Base-by-base conservation (phyloP, 2,113 vertebrate genomes). In the Callorhinus ursinus region DNA sequence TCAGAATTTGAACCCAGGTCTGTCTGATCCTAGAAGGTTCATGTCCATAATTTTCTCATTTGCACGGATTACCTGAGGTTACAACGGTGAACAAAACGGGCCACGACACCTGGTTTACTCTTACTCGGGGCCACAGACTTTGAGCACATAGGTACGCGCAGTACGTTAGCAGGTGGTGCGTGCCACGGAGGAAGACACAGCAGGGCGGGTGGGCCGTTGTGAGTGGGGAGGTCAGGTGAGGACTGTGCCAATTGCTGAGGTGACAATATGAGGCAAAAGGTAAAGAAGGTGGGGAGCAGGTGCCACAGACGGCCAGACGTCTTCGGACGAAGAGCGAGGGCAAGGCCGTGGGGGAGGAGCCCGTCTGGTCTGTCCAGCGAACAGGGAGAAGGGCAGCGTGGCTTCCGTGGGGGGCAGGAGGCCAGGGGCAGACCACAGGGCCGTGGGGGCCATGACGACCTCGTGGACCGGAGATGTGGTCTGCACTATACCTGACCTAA, bases 1-100 rank as follows among this genome's bases (percentile, higher is more conserved):
- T 59, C 21, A 31, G 57, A 79, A 82, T 87, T 96, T 95, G 94
- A 95, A n/a, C 16, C 28, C n/a, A 65, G 22, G 3, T 57, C 82
- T 90, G 2, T 49, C 28, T 82, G n/a, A 77, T 59, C 71, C 59
- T 59, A 39, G n/a, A 57, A 51, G 36, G 21, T 79, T 81, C n/a
- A 10, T 22, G 5, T 63, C 63, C 24, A 0, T 9, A 0, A 46
- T 8, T 22, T 61, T 83, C n/a, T 83, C 39, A 14, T 84, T 71
- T 81, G 16, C 22, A 21, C n/a, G 22, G 42, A 8, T 57, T 36
- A 2, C 59, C 31, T 13, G 26, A 28, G 46, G 55, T 77, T 28
- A 63, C 4, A 42, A 28, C 13, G 7, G 33, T 21, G 85, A 31
- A 28, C 15, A 1, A 19, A 61, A 67, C 22, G 59, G 53, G 55